Conservation (phyloP, 2,888 invertebrate genomes). For the Amiota minor region DNA sequence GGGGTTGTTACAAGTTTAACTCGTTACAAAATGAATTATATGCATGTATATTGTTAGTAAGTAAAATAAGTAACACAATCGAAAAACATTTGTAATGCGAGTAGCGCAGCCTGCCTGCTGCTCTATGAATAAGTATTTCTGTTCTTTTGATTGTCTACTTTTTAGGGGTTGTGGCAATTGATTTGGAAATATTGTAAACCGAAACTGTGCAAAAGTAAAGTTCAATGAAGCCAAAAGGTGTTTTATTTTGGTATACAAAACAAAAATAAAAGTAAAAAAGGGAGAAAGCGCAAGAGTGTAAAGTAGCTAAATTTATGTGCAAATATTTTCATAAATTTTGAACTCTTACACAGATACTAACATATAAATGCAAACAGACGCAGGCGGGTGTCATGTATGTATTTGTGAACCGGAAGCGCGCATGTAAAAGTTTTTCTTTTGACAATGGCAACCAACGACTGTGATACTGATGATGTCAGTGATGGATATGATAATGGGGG, state of each 20-base stretch:
- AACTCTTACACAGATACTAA: background rate
- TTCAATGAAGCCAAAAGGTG: slow-evolving; percentile 66
- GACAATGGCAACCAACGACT: background rate
- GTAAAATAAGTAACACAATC: background rate
- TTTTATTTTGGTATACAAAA: slow-evolving; percentile 34
- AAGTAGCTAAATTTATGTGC: slow-evolving; percentile 58
- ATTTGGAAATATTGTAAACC: slow-evolving; percentile 48
- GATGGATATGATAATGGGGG: background rate
- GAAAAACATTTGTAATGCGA: slow-evolving; percentile 19
- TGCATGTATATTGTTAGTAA: slow-evolving; percentile 54
- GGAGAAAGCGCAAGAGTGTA: background rate
- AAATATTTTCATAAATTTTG: slow-evolving; percentile 64
- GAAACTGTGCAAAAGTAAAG: slow-evolving; percentile 49
- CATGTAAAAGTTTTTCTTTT: background rate
- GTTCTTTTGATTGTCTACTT: background rate
- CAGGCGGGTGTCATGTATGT: slow-evolving; percentile 13
- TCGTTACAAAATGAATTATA: slow-evolving; percentile 61
- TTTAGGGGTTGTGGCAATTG: slow-evolving; percentile 1
- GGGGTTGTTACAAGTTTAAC: slow-evolving; percentile 22
- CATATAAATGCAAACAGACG: slow-evolving; percentile 1
- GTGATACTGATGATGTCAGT: background rate
- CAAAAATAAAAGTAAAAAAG: too few relatives aligned
- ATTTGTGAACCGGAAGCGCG: background rate
- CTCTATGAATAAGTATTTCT: slow-evolving; percentile 1
- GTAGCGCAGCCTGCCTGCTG: background rate